Evolutionary conservation across 2,888 invertebrate genomes (phyloP).

Genomic region (Tribolium freemani): DNA sequence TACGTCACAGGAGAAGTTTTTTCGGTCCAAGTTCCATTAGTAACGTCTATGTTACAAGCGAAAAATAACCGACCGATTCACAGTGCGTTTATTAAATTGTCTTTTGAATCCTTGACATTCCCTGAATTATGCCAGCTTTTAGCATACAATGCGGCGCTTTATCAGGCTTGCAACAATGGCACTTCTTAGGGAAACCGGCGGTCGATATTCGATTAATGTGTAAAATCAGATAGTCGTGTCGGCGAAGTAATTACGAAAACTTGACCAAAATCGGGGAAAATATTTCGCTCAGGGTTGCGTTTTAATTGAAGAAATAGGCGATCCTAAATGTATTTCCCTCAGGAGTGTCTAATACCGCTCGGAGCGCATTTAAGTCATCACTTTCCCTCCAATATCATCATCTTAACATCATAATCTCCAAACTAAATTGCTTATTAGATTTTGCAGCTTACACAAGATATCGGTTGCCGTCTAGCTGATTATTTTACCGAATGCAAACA

Average conservation of each 20-base stretch:
- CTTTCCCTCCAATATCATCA: conserved; percentile 43
- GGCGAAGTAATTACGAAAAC: not conserved
- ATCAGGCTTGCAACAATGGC: conserved; percentile 18
- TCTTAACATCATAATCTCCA: conserved; percentile 45
- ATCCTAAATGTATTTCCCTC: conserved; percentile 37
- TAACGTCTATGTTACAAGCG: too few species aligned
- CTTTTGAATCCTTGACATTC: not conserved
- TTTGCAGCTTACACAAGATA: conserved; percentile 31
- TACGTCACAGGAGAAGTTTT: not conserved
- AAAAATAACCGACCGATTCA: not conserved
- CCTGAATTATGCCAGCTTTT: conserved; percentile 12
- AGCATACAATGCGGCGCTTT: conserved; percentile 21
- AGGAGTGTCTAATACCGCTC: conserved; percentile 36
- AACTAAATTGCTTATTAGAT: conserved; percentile 47
- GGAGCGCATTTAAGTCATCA: conserved; percentile 45
- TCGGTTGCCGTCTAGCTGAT: conserved; percentile 11
- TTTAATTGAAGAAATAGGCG: conserved; percentile 22
- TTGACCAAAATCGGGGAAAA: not conserved
- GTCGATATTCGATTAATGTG: conserved; percentile 36
- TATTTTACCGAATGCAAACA: conserved; percentile 30
- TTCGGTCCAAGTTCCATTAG: too few species aligned
- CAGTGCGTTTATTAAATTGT: conserved; percentile 1
- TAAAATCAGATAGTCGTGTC: conserved; percentile 11
- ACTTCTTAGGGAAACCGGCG: conserved; percentile 17
- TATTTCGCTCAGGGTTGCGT: not conserved